phyloP scores from a whole-genome alignment of 2,113 vertebrate species.

The Sula dactylatra region DNA sequence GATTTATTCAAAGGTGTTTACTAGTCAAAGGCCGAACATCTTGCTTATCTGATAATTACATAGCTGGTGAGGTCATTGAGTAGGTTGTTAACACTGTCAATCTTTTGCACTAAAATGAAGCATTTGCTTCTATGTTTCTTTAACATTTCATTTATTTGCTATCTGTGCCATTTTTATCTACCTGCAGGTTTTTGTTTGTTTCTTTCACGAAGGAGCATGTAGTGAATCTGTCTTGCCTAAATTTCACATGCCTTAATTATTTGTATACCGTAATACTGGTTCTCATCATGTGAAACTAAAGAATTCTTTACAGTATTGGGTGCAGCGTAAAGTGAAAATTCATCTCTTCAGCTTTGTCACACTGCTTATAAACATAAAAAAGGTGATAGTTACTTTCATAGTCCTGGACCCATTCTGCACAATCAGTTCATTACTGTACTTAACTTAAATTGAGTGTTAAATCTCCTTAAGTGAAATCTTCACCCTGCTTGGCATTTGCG shows the following conservation, averaged over 20 bases:
- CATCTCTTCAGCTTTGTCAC: neutral
- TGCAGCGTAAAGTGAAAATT: neutral
- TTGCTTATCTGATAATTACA: conserved; percentile 45
- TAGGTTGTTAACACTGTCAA: neutral
- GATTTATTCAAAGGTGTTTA: conserved; percentile 54
- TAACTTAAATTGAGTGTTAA: neutral
- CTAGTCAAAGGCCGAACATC: neutral
- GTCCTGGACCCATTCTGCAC: neutral
- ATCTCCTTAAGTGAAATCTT: neutral
- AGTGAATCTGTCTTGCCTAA: neutral
- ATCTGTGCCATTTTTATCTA: neutral
- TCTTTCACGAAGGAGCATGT: neutral
- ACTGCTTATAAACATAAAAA: neutral
- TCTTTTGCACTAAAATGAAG: neutral
- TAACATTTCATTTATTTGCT: neutral
- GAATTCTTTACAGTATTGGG: neutral
- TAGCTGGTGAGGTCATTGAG: neutral
- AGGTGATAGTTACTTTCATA: neutral
- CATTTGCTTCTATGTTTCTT: neutral
- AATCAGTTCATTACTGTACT: neutral
- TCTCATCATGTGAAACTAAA: neutral
- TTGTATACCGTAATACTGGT: neutral
- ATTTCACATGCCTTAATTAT: neutral
- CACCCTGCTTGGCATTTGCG: neutral
- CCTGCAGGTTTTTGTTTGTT: neutral